phyloP scores from a whole-genome alignment of 1,140 invertebrate species.

The Cydia splendana region DNA sequence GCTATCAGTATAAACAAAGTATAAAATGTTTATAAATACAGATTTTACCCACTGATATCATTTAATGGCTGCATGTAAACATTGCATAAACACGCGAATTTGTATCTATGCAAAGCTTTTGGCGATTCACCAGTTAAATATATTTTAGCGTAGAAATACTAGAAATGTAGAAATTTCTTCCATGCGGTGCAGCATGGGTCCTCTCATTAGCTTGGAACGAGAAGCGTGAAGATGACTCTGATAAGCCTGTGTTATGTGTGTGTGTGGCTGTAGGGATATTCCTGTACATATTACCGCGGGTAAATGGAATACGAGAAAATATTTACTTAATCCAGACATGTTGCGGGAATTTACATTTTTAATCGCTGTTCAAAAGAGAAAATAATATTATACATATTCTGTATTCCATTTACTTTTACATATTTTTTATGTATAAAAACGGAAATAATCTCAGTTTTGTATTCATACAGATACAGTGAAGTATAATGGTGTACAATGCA shows the following conservation, averaged over 20 bases:
- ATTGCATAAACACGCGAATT: slow-evolving; percentile 5
- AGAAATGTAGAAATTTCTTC: slow-evolving; percentile 26
- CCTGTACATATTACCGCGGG: too few relatives aligned
- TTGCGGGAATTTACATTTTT: neutral
- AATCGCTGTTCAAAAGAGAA: neutral
- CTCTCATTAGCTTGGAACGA: slow-evolving; percentile 14
- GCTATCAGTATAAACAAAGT: neutral
- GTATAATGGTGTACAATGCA: neutral
- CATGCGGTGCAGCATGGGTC: slow-evolving; percentile 15
- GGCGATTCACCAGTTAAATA: neutral
- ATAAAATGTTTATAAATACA: neutral
- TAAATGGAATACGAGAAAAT: neutral
- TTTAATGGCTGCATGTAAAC: neutral
- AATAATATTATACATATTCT: neutral
- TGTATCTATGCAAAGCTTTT: neutral
- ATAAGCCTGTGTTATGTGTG: slow-evolving; percentile 5
- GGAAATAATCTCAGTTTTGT: too few relatives aligned
- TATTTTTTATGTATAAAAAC: neutral
- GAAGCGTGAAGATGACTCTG: slow-evolving; percentile 14
- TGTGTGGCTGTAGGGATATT: too few relatives aligned
- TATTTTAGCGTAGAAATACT: slow-evolving; percentile 12
- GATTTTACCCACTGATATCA: neutral
- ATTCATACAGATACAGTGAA: neutral
- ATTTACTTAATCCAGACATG: neutral
- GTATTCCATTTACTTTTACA: neutral